Base-by-base conservation (phyloP, 2,888 invertebrate species). In the Cerastis rubricosa region DNA sequence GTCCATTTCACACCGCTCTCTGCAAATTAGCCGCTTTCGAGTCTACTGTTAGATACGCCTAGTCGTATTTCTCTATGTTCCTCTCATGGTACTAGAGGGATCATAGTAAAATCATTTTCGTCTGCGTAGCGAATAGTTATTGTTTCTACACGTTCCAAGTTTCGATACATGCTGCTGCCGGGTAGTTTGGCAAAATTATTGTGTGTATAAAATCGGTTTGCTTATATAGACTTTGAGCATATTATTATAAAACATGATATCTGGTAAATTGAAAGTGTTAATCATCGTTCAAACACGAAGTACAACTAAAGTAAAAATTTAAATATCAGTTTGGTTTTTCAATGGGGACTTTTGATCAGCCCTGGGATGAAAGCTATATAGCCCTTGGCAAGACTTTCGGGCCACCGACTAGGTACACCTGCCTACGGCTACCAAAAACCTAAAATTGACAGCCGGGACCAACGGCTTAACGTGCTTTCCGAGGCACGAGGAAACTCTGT, bases 1-100 rank as follows among this genome's bases (percentile, higher is more conserved):
- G 92, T 94, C 94, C 94, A 95, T 95, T 96, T 94, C 94, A 95
- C 94, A 91, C 92, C 87, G 92, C 90, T 92, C 92, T 90, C 91
- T 90, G 91, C 91, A 93, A 95, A 95, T 95, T 95, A 94, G 94
- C 92, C 91, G 91, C 88, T 93, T 91, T 91, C 90, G 90, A 91
- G 86, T 90, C 89, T 89, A 87, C 88, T 89, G 91, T 91, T 89
- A 87, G 90, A 87, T 90, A 89, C 89, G 88, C 87, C 85, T 87
- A 88, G 86, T 84, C 85, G 88, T 91, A 92, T 92, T 92, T 91
- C 80, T 83, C 85, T 86, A 85, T 83, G 84, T 74, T 82, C 73
- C 77, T 64, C 78, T 76, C 84, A 78, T 81, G 84, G 78, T 83
- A 84, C 80, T 72, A 71, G 76, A 79, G 80, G 76, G 69, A 74